Evolutionary conservation across 2,888 invertebrate genomes (phyloP), one percentile per base, ranked within the genome.

Genomic region (Nemoura dubitans): DNA sequence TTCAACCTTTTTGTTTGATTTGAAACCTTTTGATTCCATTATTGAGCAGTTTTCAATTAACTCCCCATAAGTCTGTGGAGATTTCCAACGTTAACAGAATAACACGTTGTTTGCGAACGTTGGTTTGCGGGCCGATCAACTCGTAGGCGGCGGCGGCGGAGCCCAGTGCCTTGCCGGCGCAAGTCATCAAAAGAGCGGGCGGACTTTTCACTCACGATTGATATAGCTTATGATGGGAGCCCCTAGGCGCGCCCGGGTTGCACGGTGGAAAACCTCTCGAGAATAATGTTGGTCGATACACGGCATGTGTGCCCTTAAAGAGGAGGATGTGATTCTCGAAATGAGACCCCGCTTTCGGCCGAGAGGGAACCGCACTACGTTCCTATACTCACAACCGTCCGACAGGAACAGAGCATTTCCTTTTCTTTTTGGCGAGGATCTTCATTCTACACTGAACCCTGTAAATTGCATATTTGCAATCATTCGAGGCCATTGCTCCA

Each of bases 141-240:
- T 36, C 14, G 2, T 59, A 14, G 14, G 59, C 59, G 59, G 59
- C 10, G 59, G 21, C 14, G 59, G 21, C 16, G 6, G 26, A 78
- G 26, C 26, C 7, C 2, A 25, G 21, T n/a, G 26, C 26, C n/a
- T 21, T 76, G 76, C 76, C n/a, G 26, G 76, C 28, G 78, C 16
- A 26, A 78, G 78, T 78, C 78, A 78, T 78, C 78, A 78, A 78
- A 78, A 78, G 78, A 78, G 78, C 78, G 27, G 78, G 78, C 28
- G 27, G 78, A 78, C 78, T 78, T 78, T 78, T 78, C 21, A 78
- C 25, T 78, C 78, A 5, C 27, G 78, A 78, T 78, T 78, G 78
- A 78, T 78, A 78, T 78, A 78, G 78, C 78, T 78, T 78, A 78
- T 78, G 78, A 78, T 78, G 78, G n/a, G 27, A 27, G 78, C 28